Conservation (phyloP, 2,888 invertebrate genomes). For the Hecatera dysodea region DNA sequence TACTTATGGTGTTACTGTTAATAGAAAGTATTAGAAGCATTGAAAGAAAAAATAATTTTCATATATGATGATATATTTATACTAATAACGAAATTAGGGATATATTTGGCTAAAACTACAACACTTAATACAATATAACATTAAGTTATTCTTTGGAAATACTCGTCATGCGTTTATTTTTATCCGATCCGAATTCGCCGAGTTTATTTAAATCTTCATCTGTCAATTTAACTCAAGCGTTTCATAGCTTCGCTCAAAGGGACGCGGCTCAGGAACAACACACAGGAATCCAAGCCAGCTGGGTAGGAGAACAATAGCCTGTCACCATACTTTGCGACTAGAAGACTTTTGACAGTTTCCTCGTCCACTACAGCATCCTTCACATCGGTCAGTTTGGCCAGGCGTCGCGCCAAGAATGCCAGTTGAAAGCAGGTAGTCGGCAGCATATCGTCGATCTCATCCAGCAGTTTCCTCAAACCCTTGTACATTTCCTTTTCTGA, state of each 20-base stretch:
- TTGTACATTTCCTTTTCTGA: slow-evolving; percentile 2
- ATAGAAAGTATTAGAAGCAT: neutral
- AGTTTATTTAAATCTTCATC: neutral
- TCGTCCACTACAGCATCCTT: slow-evolving; percentile 26
- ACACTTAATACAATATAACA: neutral
- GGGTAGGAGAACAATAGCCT: slow-evolving; percentile 42
- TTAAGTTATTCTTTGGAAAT: neutral
- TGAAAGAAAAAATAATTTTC: neutral
- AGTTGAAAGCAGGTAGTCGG: slow-evolving; percentile 13
- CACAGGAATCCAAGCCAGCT: slow-evolving; percentile 22
- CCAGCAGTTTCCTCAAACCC: slow-evolving; percentile 29
- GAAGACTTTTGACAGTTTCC: slow-evolving; percentile 33
- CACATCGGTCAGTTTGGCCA: slow-evolving; percentile 26
- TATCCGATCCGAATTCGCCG: neutral
- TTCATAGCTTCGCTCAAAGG: slow-evolving; percentile 31
- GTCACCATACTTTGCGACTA: slow-evolving; percentile 28
- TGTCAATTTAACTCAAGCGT: slow-evolving; percentile 25
- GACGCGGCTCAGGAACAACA: slow-evolving; percentile 42
- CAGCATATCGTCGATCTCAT: slow-evolving; percentile 25
- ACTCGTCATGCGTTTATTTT: neutral
- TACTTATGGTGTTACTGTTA: neutral
- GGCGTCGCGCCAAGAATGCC: slow-evolving; percentile 22
- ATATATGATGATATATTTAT: neutral
- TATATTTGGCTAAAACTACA: neutral
- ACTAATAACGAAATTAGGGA: neutral